Percentiles rank a stretch among this genome's conserved stretches.
Conservation (phyloP, 2,888 invertebrate genomes). For the Glaucopsyche alexis region DNA sequence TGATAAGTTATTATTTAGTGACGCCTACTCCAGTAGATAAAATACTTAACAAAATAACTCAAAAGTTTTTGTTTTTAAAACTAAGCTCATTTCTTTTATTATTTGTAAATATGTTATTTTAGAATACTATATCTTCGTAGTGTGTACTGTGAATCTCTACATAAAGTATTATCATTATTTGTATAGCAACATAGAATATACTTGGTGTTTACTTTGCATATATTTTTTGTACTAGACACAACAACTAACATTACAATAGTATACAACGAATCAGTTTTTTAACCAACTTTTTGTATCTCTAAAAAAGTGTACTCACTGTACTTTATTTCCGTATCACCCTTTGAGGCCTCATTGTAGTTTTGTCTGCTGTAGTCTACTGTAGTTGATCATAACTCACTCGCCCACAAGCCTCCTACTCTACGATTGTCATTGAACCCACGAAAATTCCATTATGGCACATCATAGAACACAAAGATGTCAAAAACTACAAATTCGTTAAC, state of each 20-base stretch:
- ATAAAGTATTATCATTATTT: too few species aligned
- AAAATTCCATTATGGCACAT: neutral
- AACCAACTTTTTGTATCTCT: neutral
- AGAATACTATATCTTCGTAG: too few species aligned
- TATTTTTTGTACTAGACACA: neutral
- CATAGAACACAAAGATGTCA: constrained; percentile 12
- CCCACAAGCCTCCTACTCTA: neutral
- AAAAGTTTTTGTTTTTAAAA: too few species aligned
- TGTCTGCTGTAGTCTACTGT: neutral
- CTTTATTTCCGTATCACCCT: neutral
- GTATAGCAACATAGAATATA: too few species aligned
- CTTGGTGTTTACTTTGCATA: neutral
- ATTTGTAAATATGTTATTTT: too few species aligned
- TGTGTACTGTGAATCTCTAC: too few species aligned
- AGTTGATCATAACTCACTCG: neutral
- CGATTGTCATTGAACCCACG: neutral
- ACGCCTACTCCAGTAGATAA: neutral
- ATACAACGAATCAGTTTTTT: neutral
- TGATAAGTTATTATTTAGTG: neutral
- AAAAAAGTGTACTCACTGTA: neutral
- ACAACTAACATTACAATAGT: neutral
- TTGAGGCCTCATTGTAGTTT: neutral
- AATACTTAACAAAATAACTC: neutral
- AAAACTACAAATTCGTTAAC: neutral
- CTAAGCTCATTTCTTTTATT: too few species aligned